Base-by-base conservation (phyloP, 2,888 invertebrate species). In the Agapostemon virescens region DNA sequence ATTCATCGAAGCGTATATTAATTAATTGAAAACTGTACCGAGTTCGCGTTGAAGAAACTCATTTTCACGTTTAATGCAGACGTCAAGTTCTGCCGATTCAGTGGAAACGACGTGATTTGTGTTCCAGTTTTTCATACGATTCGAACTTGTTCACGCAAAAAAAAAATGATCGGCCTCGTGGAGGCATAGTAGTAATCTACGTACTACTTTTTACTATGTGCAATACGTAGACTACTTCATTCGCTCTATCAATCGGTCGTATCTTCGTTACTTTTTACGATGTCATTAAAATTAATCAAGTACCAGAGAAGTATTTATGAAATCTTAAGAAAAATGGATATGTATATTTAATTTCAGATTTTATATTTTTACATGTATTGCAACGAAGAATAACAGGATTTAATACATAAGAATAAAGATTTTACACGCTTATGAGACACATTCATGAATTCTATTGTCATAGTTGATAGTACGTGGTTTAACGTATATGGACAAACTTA, bases 141-240 rank as follows among this genome's bases (percentile, higher is more conserved):
- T 38, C 17, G 20, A 52, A 75, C 33, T 64, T 40, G 45, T 33
- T 70, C 13, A 11, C 11, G 75, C 52, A 70, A 69, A 70, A 75
- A 70, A 20, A 42, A n/a, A n/a, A n/a, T n/a, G 64, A 70, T 23
- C 26, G 64, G 66, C 55, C 42, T 64, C 33, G 63, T 17, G 55
- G 17, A 71, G 15, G 42, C 23, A 20, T 40, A 45, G 38, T 23
- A 52, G n/a, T n/a, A n/a, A n/a, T 30, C 61, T 49, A 23, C 7
- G 4, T 23, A 23, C 38, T 38, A 30, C 55, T 67, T 33, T 20
- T 67, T 74, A 33, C 67, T 30, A 30, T 9, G 26, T 17, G 9
- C 26, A 36, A n/a, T 63, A 36, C 4, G 13, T 0, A 13, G 20
- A 36, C 36, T 63, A 36, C 20, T 63, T 36, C 5, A 36, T n/a